phyloP scores from a whole-genome alignment of 1,140 invertebrate genomes.

The Planococcus citri region DNA sequence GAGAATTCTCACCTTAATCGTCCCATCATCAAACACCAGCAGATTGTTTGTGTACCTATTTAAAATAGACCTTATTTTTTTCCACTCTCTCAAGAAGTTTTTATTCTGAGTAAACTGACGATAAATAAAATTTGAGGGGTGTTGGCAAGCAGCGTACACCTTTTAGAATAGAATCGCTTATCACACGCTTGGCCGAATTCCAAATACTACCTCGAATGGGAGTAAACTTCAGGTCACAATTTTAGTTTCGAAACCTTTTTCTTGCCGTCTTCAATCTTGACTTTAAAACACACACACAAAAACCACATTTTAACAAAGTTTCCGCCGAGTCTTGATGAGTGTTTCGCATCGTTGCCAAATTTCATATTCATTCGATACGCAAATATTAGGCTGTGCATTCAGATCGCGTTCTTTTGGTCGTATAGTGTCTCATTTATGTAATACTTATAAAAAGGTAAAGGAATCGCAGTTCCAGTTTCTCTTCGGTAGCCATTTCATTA shows the following conservation, averaged over 20 bases:
- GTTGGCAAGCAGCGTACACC: slow-evolving; percentile 16
- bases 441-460: too few relatives aligned
- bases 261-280: slow-evolving; percentile 13
- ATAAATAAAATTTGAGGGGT: slow-evolving; percentile 18
- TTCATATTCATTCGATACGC: too few relatives aligned
- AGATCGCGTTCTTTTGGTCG: too few relatives aligned
- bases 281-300: not conserved
- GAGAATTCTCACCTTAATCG: too few relatives aligned
- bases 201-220: slow-evolving; percentile 5
- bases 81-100: not conserved
- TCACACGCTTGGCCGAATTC: slow-evolving; percentile 16
- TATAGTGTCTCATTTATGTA: too few relatives aligned
- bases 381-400: too few relatives aligned
- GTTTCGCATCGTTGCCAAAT: slow-evolving; percentile 8
- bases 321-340: not conserved
- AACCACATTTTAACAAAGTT: slow-evolving; percentile 12
- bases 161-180: slow-evolving; percentile 16
- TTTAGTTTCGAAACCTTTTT: slow-evolving; percentile 9
- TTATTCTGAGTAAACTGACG: not conserved
- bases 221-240: slow-evolving; percentile 16
- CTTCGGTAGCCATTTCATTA: too few relatives aligned
- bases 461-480: too few relatives aligned
- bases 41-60: too few relatives aligned
- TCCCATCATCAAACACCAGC: too few relatives aligned
- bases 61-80: too few relatives aligned